phyloP scores from a whole-genome alignment of 2,888 invertebrate species.

The Ophraella communa region DNA sequence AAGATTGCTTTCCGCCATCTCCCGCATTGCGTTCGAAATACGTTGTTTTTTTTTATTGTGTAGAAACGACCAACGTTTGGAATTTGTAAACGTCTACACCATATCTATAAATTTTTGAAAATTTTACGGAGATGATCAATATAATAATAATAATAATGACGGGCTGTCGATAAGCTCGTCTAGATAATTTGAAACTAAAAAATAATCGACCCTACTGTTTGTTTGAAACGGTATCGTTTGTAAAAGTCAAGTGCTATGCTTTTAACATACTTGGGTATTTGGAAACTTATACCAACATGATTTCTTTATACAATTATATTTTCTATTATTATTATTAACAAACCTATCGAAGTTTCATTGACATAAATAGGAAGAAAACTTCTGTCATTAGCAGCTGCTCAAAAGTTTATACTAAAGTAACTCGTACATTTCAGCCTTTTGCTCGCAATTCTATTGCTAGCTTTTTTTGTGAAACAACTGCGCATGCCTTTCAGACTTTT shows the following conservation, averaged over 20 bases:
- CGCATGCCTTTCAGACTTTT: too few relatives aligned
- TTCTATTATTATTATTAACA: not conserved
- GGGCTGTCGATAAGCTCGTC: conserved; percentile 28
- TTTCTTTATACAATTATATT: not conserved
- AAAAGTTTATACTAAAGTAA: too few relatives aligned
- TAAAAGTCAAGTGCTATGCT: conserved; percentile 18
- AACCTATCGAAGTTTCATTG: too few relatives aligned
- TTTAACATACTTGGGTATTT: conserved; percentile 12
- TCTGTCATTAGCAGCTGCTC: too few relatives aligned
- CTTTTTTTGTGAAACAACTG: too few relatives aligned
- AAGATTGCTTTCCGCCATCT: not conserved
- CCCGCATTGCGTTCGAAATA: too few relatives aligned
- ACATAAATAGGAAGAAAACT: too few relatives aligned
- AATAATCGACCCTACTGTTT: conserved; percentile 32
- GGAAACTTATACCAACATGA: conserved; percentile 19
- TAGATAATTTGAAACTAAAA: conserved; percentile 11
- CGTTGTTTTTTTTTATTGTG: too few relatives aligned
- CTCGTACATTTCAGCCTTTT: too few relatives aligned
- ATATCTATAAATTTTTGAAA: not conserved
- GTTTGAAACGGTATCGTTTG: conserved; percentile 25
- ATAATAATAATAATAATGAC: too few relatives aligned
- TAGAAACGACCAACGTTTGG: not conserved
- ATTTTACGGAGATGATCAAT: not conserved
- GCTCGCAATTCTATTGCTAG: too few relatives aligned
- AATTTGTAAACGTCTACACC: not conserved